These are phyloP conservation scores for Phoebastria nigripes DNA, from an alignment of 2,797 vertebrate genomes.

Conservation along the genomic window DNA sequence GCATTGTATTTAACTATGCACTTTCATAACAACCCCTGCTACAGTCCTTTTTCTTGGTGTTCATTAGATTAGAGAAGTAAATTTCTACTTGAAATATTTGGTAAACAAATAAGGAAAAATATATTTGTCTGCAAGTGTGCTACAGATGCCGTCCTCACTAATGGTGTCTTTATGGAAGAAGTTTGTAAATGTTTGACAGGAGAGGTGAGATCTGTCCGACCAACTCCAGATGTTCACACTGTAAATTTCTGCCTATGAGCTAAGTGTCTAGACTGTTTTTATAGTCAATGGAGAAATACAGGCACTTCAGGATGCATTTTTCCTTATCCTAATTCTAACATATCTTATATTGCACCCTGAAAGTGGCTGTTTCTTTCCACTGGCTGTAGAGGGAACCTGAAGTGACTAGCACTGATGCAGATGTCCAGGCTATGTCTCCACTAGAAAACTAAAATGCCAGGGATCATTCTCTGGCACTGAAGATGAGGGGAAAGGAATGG, in stretches of 20 bases:
- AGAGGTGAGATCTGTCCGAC: neutral
- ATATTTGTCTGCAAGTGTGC: neutral
- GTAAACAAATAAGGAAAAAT: neutral
- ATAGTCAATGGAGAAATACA: neutral
- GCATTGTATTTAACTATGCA: neutral
- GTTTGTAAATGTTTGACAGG: neutral
- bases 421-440: neutral
- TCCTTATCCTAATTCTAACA: neutral
- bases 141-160: neutral
- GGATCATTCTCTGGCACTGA: neutral
- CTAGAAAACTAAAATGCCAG: neutral
- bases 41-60: neutral
- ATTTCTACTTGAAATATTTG: neutral
- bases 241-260: neutral
- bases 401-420: neutral
- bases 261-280: slow-evolving; percentile 20
- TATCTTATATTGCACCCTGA: neutral
- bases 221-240: slow-evolving; percentile 9
- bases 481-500: neutral
- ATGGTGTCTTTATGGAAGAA: neutral
- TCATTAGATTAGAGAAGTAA: neutral
- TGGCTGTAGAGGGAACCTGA: neutral
- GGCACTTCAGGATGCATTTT: neutral
- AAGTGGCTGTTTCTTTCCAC: neutral
- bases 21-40: neutral